Evolutionary conservation across 1,140 invertebrate species (phyloP).

Genomic region (Calephelis nemesis): DNA sequence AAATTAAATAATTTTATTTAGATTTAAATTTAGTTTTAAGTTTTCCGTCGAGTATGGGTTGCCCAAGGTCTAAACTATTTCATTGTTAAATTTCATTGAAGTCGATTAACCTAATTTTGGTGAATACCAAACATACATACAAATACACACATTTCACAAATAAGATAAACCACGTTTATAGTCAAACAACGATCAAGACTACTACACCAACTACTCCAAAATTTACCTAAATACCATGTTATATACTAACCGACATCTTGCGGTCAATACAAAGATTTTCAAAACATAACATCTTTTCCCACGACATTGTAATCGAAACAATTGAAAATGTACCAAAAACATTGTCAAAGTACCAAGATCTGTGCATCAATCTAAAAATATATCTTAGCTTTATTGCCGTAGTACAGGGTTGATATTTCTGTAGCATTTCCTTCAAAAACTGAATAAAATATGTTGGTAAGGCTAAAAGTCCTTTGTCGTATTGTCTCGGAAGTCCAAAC

Average conservation of each 20-base stretch:
- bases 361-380: constrained; percentile 18
- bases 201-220: constrained; percentile 27
- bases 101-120: no score
- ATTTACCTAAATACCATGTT: constrained; percentile 55
- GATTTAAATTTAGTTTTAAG: no score
- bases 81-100: no score
- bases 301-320: constrained; percentile 54
- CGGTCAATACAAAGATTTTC: constrained; percentile 63
- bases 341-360: constrained; percentile 34
- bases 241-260: constrained; percentile 61
- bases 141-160: no score
- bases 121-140: no score
- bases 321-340: constrained; percentile 58
- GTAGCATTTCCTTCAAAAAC: constrained; percentile 3
- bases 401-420: constrained; percentile 30
- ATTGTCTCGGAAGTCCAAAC: constrained; percentile 53
- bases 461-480: constrained; percentile 48
- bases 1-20: no score
- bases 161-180: no score
- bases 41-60: no score
- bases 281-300: constrained; percentile 49
- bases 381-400: constrained; percentile 7
- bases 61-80: no score
- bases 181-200: constrained; percentile 33
- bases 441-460: constrained; percentile 31